These are phyloP conservation scores for Medauroidea extradentata DNA, from an alignment of 1,140 invertebrate genomes.

Conservation along the genomic window DNA sequence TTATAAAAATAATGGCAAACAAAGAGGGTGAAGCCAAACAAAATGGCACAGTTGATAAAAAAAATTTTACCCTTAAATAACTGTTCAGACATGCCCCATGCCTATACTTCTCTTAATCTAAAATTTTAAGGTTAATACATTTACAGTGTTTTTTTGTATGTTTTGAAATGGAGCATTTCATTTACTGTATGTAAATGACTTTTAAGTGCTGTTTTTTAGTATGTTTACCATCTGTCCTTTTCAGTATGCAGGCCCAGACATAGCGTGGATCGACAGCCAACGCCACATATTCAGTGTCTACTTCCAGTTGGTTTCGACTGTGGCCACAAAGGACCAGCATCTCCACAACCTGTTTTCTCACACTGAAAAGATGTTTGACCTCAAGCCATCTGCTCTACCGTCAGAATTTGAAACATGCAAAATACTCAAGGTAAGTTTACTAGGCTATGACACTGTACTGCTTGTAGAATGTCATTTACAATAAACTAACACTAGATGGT, in stretches of 20 bases:
- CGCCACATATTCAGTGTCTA: conserved; percentile 80
- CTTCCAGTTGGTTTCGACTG: conserved; percentile 79
- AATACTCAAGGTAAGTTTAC: conserved; percentile 62
- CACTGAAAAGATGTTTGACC: conserved; percentile 60
- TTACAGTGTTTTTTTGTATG: too few relatives aligned
- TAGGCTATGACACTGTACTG: neutral
- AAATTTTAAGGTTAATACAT: too few relatives aligned
- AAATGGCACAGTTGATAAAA: too few relatives aligned
- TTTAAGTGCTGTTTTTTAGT: neutral
- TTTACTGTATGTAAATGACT: too few relatives aligned
- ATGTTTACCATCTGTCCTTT: conserved; percentile 33
- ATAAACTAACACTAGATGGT: too few relatives aligned
- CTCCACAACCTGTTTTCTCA: conserved; percentile 80
- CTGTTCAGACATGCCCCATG: too few relatives aligned
- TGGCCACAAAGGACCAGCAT: conserved; percentile 79
- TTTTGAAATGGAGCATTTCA: too few relatives aligned
- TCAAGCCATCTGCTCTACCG: conserved; percentile 53
- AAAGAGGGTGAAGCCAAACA: too few relatives aligned
- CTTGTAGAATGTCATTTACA: neutral
- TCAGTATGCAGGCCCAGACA: conserved; percentile 83
- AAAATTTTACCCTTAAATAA: too few relatives aligned
- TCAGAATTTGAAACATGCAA: conserved; percentile 77
- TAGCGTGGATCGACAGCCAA: conserved; percentile 88
- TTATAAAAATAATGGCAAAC: too few relatives aligned
- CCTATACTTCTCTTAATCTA: too few relatives aligned